Percentiles rank a stretch among this genome's conserved stretches.
Conservation (phyloP, 1,140 invertebrate species). For the Glossosoma conforme region DNA sequence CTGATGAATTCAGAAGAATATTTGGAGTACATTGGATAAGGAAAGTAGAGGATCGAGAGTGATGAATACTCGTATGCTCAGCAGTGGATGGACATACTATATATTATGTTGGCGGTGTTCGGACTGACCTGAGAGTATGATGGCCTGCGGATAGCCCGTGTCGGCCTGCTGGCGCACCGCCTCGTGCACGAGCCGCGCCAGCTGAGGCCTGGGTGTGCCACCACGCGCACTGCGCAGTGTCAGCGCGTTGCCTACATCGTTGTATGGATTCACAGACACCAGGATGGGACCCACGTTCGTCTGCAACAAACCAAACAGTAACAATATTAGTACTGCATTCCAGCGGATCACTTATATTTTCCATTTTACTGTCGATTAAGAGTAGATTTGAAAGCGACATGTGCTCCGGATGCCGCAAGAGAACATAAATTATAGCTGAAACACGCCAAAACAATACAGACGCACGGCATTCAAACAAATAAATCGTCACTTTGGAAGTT, state of each 20-base stretch:
- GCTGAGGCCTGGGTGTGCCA: constrained; percentile 56
- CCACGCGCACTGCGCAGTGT: constrained; percentile 78
- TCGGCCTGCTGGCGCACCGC: constrained; percentile 89
- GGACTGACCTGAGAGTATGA: constrained; percentile 76
- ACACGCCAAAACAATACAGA: no score
- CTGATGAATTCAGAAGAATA: no score
- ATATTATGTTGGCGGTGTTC: not conserved
- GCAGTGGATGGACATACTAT: no score
- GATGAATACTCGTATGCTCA: no score
- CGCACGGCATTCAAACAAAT: no score
- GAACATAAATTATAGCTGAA: no score
- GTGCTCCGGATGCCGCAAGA: not conserved
- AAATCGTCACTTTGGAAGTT: no score
- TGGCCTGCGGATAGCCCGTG: constrained; percentile 91
- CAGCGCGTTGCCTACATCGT: constrained; percentile 79
- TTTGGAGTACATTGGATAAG: no score
- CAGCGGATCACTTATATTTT: no score
- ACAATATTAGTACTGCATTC: no score
- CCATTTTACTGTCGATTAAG: no score
- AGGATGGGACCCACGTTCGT: constrained; percentile 90
- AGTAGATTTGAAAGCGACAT: not conserved
- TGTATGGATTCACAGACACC: constrained; percentile 83
- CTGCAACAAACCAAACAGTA: constrained; percentile 65
- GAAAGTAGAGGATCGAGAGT: no score
- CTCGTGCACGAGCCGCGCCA: constrained; percentile 84